These are phyloP conservation scores for Erannis defoliaria DNA, from an alignment of 2,888 invertebrate genomes.

Conservation along the genomic window DNA sequence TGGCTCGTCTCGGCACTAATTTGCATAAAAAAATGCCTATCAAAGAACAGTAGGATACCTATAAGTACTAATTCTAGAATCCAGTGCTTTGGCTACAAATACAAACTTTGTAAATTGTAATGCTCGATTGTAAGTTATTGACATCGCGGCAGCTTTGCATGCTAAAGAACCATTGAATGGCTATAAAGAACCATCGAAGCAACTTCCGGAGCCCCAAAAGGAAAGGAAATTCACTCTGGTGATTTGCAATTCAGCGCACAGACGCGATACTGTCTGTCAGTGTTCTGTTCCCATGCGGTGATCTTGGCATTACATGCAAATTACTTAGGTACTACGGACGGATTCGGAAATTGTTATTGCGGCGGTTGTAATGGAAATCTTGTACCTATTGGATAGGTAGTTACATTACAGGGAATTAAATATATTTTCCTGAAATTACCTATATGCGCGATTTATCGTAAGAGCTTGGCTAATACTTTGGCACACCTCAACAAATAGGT, in stretches of 20 bases:
- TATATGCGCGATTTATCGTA: too few relatives aligned
- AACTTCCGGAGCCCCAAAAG: constrained; percentile 81
- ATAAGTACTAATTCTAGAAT: not conserved
- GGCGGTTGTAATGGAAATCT: not conserved
- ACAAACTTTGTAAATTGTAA: not conserved
- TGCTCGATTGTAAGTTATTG: constrained; percentile 60
- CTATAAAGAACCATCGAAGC: constrained; percentile 61
- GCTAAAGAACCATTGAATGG: constrained; percentile 59
- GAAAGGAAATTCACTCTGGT: constrained; percentile 78
- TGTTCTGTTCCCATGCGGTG: constrained; percentile 62
- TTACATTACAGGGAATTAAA: too few relatives aligned
- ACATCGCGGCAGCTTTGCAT: constrained; percentile 65
- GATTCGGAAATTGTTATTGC: constrained; percentile 3
- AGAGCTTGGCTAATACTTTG: too few relatives aligned
- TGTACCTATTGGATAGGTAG: too few relatives aligned
- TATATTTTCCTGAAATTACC: too few relatives aligned
- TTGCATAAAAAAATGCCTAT: too few relatives aligned
- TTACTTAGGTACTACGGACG: constrained; percentile 6
- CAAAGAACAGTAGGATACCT: too few relatives aligned
- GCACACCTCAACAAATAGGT: too few relatives aligned
- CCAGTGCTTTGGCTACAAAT: not conserved
- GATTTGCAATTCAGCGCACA: constrained; percentile 74
- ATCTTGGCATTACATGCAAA: constrained; percentile 44
- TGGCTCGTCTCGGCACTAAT: too few relatives aligned
- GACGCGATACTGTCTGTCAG: constrained; percentile 58